Conservation (phyloP, 2,797 vertebrate genomes). For the Poeciliopsis gracilis region DNA sequence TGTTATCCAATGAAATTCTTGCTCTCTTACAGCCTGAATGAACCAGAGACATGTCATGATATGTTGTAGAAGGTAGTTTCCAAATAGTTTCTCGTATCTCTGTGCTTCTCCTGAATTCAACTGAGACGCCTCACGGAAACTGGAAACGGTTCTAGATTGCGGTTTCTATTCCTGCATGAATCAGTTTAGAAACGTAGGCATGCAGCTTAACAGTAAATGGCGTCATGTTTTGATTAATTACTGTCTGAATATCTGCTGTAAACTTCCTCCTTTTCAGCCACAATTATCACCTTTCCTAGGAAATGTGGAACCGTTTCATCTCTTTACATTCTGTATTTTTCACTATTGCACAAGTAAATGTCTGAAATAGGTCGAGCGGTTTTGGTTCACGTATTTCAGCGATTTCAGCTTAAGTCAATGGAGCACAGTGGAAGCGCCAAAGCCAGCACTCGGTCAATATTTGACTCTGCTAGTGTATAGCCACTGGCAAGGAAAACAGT, state of each 20-base stretch:
- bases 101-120: not conserved
- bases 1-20: not conserved
- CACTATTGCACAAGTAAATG: slow-evolving; percentile 5
- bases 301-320: slow-evolving; percentile 35
- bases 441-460: slow-evolving; percentile 72
- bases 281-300: not conserved
- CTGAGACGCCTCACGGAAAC: not conserved
- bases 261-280: slow-evolving; percentile 16
- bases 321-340: slow-evolving; percentile 1
- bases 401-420: slow-evolving; percentile 38
- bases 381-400: slow-evolving; percentile 30
- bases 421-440: slow-evolving; percentile 35
- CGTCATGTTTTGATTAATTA: slow-evolving; percentile 34
- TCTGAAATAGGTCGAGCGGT: slow-evolving; percentile 19
- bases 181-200: slow-evolving; percentile 23
- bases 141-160: not conserved
- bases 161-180: slow-evolving; percentile 35
- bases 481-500: slow-evolving; percentile 58
- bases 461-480: slow-evolving; percentile 60
- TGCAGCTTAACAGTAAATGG: slow-evolving; percentile 34
- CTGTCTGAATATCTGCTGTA: slow-evolving; percentile 21
- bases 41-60: not conserved
- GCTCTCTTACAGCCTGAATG: not conserved
- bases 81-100: not conserved
- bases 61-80: not conserved